Conservation (phyloP, 2,797 vertebrate species). For the Trachurus trachurus region DNA sequence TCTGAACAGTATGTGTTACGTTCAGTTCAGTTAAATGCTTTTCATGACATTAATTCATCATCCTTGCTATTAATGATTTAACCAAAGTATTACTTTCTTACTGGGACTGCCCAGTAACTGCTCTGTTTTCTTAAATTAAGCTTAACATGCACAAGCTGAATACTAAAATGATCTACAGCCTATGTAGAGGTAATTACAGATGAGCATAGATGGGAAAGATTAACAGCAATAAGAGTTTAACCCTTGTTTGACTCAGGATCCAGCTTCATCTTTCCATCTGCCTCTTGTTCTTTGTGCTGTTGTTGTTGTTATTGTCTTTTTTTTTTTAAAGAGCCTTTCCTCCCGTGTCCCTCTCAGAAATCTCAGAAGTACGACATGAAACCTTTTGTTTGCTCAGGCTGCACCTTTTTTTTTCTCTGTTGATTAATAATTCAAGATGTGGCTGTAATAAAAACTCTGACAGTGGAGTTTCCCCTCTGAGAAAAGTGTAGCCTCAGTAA, state of each 20-base stretch:
- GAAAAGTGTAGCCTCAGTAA: conserved; percentile 21
- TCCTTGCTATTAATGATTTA: not conserved
- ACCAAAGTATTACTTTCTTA: not conserved
- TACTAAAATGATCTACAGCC: not conserved
- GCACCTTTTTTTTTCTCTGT: conserved; percentile 1
- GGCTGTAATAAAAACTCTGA: not conserved
- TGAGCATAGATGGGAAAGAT: not conserved
- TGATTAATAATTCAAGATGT: not conserved
- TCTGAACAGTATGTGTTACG: not conserved
- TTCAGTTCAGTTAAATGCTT: not conserved
- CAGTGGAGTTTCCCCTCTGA: not conserved
- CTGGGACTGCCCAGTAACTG: not conserved
- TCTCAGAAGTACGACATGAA: conserved; percentile 7
- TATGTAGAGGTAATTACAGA: not conserved
- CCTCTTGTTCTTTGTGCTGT: conserved; percentile 5
- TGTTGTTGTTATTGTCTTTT: not conserved
- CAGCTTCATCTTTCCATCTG: conserved; percentile 11
- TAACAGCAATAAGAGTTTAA: not conserved
- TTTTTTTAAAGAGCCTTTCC: not conserved
- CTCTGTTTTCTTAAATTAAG: not conserved
- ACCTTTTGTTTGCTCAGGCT: conserved; percentile 13
- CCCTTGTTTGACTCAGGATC: conserved; percentile 12
- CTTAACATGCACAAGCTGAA: not conserved
- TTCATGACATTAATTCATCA: not conserved
- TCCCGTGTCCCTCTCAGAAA: not conserved